These are phyloP conservation scores for Asobara japonica DNA, from an alignment of 1,140 invertebrate species.

Conservation along the genomic window DNA sequence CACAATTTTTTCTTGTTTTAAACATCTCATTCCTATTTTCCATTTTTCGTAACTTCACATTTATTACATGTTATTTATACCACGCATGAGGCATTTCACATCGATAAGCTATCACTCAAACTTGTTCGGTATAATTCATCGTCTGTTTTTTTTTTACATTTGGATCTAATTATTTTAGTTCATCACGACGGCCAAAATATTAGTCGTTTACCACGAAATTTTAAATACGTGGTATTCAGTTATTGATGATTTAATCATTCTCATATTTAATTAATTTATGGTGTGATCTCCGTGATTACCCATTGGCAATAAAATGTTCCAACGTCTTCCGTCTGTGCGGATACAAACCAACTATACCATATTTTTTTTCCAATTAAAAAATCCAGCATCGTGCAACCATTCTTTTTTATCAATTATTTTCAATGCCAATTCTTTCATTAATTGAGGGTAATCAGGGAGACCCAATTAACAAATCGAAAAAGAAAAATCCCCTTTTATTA, in stretches of 20 bases:
- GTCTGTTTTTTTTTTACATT: not conserved
- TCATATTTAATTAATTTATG: not conserved
- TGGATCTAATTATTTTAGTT: not conserved
- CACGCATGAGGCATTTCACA: not conserved
- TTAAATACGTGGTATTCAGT: not conserved
- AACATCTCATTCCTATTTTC: constrained; percentile 19
- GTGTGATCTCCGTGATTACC: not conserved
- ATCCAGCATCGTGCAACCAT: not conserved
- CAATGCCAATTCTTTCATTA: not conserved
- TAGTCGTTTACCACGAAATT: constrained; percentile 3
- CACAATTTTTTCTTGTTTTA: constrained; percentile 17
- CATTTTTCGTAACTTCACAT: constrained; percentile 13
- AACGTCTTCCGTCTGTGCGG: constrained; percentile 43
- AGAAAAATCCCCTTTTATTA: not conserved
- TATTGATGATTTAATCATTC: not conserved
- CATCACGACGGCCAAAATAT: not conserved
- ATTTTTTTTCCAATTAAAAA: constrained; percentile 9
- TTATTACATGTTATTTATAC: constrained; percentile 15
- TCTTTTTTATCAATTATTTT: constrained; percentile 13
- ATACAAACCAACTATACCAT: constrained; percentile 46
- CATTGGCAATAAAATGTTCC: constrained; percentile 37
- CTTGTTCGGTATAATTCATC: not conserved
- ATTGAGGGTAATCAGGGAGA: not conserved
- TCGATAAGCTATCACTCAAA: constrained; percentile 3
- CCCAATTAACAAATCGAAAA: not conserved